Evolutionary conservation across 1,140 invertebrate species (phyloP), one percentile per base, ranked within the genome.

Genomic region (Drosophila kurseongensis): DNA sequence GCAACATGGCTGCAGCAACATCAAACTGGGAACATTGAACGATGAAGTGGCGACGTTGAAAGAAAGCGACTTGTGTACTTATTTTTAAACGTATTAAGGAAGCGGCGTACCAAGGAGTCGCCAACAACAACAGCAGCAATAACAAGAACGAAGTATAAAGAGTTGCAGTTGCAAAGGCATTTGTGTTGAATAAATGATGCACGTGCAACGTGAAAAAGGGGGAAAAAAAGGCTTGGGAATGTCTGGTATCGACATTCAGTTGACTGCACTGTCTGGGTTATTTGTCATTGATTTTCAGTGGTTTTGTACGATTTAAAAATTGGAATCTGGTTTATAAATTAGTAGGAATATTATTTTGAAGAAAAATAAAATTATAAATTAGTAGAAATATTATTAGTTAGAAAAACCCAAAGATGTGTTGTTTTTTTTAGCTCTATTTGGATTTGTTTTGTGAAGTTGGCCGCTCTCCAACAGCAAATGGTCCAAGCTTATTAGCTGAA

Each of bases 61-160:
- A 18, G 42, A 18, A 13, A 14, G 27, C 67, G 65, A 75, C 68
- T 81, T 71, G 69, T 78, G 66, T 86, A 56, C 82, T 88, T 86
- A 79, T 88, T 88, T 88, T 88, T 82, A 83, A 86, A 88, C 79
- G 79, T 79, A 86, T 88, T 86, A 86, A 73, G 82, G 83, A 86
- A 88, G 68, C 78, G 51, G 38, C 65, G 12, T 36, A 47, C 52
- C 40, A 62, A 74, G 77, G 60, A 83, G 51, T 55, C 51, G 41
- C 54, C 48, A 27, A 35, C 36, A 18, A 10, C 36, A 51, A 12
- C 23, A 27, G 27, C 54, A 44, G 32, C n/a, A 60, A 42, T 8
- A 12, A 23, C 56, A 60, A 59, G 27, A 60, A 44, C 10, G 12
- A 42, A 35, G 60, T 60, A 42, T 23, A 10, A 44, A 13, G 38